Evolutionary conservation across 2,797 vertebrate genomes (phyloP).

Genomic region (Thripadectes ignobilis): DNA sequence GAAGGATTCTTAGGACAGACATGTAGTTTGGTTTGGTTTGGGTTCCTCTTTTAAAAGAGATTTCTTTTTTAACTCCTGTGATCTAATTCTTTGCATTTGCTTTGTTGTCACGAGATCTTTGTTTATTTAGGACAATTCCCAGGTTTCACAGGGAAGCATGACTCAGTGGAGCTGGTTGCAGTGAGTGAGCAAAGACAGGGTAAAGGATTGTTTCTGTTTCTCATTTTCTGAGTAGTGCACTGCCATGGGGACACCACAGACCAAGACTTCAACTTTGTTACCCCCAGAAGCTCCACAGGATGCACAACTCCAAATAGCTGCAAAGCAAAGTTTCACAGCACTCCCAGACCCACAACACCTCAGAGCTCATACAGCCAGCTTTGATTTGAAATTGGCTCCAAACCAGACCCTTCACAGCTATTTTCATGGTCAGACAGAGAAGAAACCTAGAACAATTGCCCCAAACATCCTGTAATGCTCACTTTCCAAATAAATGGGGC

Average conservation of each 20-base stretch:
- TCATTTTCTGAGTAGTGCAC: background rate
- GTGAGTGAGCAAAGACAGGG: fast-evolving
- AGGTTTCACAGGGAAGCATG: background rate
- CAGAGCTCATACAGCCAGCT: background rate
- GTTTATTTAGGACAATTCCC: background rate
- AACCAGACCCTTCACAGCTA: background rate
- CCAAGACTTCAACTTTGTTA: background rate
- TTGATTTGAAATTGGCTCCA: background rate
- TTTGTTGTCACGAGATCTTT: background rate
- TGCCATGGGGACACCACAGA: background rate
- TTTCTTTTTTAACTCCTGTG: background rate
- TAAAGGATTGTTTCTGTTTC: background rate
- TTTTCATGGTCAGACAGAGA: background rate
- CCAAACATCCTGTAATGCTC: background rate
- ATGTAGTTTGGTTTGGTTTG: background rate
- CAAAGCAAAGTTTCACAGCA: background rate
- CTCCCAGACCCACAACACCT: background rate
- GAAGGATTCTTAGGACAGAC: background rate
- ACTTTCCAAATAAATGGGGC: background rate
- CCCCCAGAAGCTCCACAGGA: fast-evolving
- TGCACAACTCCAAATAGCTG: background rate
- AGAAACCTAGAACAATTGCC: background rate
- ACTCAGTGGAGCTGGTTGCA: background rate
- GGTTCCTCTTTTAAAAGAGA: background rate
- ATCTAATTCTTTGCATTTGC: background rate